These are phyloP conservation scores for Subacronicta megacephala DNA, from an alignment of 2,888 invertebrate genomes.

Conservation along the genomic window DNA sequence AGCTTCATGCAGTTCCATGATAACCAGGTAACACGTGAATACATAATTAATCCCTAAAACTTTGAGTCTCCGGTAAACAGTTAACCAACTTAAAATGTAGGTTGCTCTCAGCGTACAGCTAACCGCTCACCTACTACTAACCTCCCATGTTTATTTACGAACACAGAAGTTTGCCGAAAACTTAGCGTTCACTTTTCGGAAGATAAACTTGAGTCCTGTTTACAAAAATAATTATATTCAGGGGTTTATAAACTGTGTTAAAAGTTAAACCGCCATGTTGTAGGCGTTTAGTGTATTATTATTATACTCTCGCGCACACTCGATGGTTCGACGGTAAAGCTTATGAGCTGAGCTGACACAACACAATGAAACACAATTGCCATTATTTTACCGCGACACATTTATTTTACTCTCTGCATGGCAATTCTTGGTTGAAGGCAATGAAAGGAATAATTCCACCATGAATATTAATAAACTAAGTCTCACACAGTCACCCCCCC, in stretches of 20 bases:
- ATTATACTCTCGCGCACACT: conserved; percentile 13
- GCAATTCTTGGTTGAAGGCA: conserved; percentile 79
- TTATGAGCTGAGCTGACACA: conserved; percentile 52
- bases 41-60: conserved; percentile 50
- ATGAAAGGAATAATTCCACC: conserved; percentile 82
- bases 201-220: conserved; percentile 52
- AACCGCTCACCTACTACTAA: conserved; percentile 33
- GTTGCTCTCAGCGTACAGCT: conserved; percentile 26
- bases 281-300: conserved; percentile 24
- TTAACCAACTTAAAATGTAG: conserved; percentile 40
- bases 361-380: conserved; percentile 61
- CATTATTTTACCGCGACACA: conserved; percentile 66
- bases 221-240: conserved; percentile 49
- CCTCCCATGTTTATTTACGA: conserved; percentile 30
- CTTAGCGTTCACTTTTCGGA: conserved; percentile 20
- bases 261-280: conserved; percentile 3
- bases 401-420: conserved; percentile 74
- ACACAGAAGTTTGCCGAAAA: conserved; percentile 27
- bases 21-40: conserved; percentile 41
- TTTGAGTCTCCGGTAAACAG: conserved; percentile 42
- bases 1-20: conserved; percentile 15
- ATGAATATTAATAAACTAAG: conserved; percentile 85
- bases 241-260: background rate
- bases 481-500: conserved; percentile 77
- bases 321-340: conserved; percentile 18